phyloP scores from a whole-genome alignment of 2,888 invertebrate genomes.

The Folsomia manolachei region DNA sequence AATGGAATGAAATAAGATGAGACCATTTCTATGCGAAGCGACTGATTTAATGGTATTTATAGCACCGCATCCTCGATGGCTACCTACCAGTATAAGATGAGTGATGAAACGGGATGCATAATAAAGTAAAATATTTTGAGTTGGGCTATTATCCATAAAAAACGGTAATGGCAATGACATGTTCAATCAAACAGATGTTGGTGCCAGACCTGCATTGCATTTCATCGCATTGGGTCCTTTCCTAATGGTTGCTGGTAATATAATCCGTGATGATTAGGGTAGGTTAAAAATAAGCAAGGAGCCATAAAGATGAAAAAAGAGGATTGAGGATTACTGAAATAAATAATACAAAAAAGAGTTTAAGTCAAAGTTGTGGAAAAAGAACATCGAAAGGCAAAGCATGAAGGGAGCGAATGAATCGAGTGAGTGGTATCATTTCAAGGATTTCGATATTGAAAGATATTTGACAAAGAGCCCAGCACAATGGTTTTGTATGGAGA shows the following conservation, averaged over 20 bases:
- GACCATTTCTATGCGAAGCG: neutral
- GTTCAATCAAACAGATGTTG: constrained; percentile 22
- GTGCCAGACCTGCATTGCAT: neutral
- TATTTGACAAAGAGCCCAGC: constrained; percentile 22
- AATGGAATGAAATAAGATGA: neutral
- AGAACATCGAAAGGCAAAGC: neutral
- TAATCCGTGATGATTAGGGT: constrained; percentile 19
- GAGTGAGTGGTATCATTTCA: constrained; percentile 12
- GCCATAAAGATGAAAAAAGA: constrained; percentile 4
- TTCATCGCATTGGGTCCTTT: no score
- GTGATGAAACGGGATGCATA: constrained; percentile 8
- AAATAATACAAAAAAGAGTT: constrained; percentile 17
- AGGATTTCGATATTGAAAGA: constrained; percentile 17
- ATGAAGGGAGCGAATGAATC: no score
- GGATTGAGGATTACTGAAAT: constrained; percentile 4
- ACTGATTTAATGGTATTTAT: neutral
- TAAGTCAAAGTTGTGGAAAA: constrained; percentile 12
- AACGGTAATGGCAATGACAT: constrained; percentile 18
- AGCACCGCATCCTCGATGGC: neutral
- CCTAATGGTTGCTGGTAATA: constrained; percentile 18
- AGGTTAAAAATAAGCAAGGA: constrained; percentile 3
- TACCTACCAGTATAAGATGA: neutral
- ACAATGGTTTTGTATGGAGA: constrained; percentile 11
- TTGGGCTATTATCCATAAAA: constrained; percentile 11
- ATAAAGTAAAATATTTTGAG: constrained; percentile 10